phyloP scores from a whole-genome alignment of 2,113 vertebrate genomes.

The Notiomystis cincta region DNA sequence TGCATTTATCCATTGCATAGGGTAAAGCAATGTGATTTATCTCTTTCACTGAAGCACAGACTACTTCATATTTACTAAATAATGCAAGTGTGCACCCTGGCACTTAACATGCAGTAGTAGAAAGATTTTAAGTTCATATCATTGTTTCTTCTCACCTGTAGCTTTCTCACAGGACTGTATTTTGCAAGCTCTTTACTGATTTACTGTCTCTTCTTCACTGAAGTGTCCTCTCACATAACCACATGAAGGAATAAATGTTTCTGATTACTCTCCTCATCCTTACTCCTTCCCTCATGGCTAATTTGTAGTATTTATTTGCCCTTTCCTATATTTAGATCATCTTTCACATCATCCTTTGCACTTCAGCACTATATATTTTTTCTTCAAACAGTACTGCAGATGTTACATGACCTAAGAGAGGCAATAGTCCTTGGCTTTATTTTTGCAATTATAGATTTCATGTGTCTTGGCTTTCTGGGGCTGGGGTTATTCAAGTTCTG shows the following conservation, averaged over 20 bases:
- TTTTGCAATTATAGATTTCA: background rate
- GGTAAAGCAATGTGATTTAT: background rate
- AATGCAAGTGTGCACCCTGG: background rate
- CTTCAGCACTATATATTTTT: background rate
- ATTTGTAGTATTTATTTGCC: background rate
- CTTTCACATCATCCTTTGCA: background rate
- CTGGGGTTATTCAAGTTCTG: background rate
- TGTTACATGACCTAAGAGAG: background rate
- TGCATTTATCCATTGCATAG: background rate
- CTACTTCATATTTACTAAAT: background rate
- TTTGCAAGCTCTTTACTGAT: background rate
- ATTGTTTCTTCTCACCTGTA: background rate
- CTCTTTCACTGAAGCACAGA: background rate
- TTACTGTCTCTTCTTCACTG: background rate
- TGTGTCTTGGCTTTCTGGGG: background rate
- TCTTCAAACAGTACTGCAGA: background rate
- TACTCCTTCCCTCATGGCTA: background rate
- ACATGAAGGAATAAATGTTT: background rate
- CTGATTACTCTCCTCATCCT: background rate
- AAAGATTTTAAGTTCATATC: background rate
- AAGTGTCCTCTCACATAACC: background rate
- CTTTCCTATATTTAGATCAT: background rate
- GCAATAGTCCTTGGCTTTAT: background rate
- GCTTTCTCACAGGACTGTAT: background rate
- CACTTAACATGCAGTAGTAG: background rate